phyloP scores from a whole-genome alignment of 1,140 invertebrate species.

The Dendrolimus kikuchii region DNA sequence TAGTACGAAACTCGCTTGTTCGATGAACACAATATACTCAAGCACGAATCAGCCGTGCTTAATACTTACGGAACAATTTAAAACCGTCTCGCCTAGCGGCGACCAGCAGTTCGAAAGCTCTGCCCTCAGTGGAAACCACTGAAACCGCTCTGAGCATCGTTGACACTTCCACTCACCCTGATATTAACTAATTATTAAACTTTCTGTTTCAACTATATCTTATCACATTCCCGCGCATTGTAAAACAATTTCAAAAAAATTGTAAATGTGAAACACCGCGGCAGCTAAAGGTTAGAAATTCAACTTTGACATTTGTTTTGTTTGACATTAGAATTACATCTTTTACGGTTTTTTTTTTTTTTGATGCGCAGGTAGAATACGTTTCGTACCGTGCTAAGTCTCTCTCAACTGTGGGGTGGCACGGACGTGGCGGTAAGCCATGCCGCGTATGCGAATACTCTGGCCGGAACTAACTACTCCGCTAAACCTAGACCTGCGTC shows the following conservation, averaged over 20 bases:
- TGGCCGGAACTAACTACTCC: too few relatives aligned
- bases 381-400: too few relatives aligned
- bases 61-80: constrained; percentile 42
- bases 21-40: too few relatives aligned
- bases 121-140: constrained; percentile 31
- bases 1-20: too few relatives aligned
- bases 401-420: too few relatives aligned
- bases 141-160: constrained; percentile 42
- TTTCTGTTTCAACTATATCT: not conserved
- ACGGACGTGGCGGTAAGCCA: too few relatives aligned
- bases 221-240: constrained; percentile 20
- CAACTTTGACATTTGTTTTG: not conserved
- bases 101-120: constrained; percentile 21
- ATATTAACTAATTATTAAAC: constrained; percentile 1
- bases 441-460: too few relatives aligned
- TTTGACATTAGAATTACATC: too few relatives aligned
- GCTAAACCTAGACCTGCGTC: too few relatives aligned
- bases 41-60: not conserved
- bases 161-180: not conserved
- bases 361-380: too few relatives aligned
- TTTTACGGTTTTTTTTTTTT: too few relatives aligned
- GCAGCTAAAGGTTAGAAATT: constrained; percentile 7
- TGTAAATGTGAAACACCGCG: not conserved
- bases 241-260: constrained; percentile 11
- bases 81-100: constrained; percentile 33